Percentiles rank a stretch among this genome's conserved stretches.
phyloP scores from a whole-genome alignment of 2,797 vertebrate genomes.

The Orestias chungarensis region DNA sequence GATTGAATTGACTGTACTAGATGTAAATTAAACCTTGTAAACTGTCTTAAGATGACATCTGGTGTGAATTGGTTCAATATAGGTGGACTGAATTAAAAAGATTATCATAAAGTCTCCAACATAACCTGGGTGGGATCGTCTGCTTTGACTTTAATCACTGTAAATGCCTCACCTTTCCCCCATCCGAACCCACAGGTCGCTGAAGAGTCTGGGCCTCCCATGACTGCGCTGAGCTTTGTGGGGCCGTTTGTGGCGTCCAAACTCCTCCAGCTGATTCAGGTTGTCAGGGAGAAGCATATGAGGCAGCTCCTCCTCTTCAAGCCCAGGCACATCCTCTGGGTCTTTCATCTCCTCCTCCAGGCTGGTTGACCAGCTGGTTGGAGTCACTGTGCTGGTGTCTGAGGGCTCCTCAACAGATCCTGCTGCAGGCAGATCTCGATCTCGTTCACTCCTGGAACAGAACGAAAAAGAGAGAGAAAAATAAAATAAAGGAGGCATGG shows the following conservation, averaged over 20 bases:
- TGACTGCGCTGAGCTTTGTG: constrained; percentile 87
- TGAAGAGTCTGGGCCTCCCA: constrained; percentile 89
- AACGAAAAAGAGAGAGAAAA: background rate
- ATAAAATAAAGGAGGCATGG: background rate
- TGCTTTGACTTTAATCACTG: background rate
- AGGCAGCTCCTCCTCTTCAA: constrained; percentile 79
- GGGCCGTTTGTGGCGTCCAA: constrained; percentile 91
- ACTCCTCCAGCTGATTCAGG: constrained; percentile 96
- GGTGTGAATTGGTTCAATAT: background rate
- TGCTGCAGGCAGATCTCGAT: constrained; percentile 50
- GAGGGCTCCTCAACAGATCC: constrained; percentile 45
- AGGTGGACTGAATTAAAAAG: background rate
- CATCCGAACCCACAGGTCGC: constrained; percentile 97
- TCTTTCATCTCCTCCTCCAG: constrained; percentile 65
- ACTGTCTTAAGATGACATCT: background rate
- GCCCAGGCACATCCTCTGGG: constrained; percentile 40
- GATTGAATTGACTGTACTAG: background rate
- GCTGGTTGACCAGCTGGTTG: constrained; percentile 70
- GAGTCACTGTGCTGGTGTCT: constrained; percentile 24
- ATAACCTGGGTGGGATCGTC: background rate
- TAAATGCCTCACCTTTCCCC: constrained; percentile 87
- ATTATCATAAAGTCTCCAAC: background rate
- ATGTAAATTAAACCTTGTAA: background rate
- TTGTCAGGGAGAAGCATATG: constrained; percentile 94
- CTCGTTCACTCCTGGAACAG: constrained; percentile 47